phyloP scores from a whole-genome alignment of 2,113 vertebrate species.

The Columba livia region DNA sequence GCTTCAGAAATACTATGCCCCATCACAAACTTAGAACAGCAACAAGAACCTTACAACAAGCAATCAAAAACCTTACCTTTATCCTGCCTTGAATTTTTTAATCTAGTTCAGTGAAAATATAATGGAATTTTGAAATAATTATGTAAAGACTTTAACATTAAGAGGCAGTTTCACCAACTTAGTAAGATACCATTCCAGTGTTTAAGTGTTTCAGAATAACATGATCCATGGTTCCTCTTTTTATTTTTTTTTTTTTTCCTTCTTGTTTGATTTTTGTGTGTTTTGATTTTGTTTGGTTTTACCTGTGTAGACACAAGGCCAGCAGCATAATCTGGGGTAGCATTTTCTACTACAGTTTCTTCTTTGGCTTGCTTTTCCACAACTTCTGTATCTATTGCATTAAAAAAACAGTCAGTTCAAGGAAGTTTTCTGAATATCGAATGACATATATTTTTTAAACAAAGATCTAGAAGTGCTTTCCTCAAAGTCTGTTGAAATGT shows the following conservation, averaged over 20 bases:
- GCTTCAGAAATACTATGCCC: background rate
- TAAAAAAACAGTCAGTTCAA: background rate
- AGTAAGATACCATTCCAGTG: background rate
- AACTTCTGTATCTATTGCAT: constrained; percentile 84
- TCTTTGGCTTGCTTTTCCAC: constrained; percentile 94
- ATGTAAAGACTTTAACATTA: background rate
- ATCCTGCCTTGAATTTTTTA: background rate
- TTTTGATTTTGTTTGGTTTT: background rate
- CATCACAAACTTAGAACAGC: background rate
- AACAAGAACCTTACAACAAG: too few relatives aligned
- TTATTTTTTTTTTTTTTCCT: too few relatives aligned
- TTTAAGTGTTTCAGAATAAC: background rate
- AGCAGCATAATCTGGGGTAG: constrained; percentile 96
- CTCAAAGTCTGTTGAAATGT: background rate
- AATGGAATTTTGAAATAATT: background rate
- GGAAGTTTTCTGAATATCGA: background rate
- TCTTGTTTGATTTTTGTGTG: background rate
- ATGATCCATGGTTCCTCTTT: background rate
- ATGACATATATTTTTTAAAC: background rate
- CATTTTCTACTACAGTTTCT: constrained; percentile 91
- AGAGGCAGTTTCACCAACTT: background rate
- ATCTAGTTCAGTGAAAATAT: background rate
- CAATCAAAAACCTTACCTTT: background rate
- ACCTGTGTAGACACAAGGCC: constrained; percentile 97
- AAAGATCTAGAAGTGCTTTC: background rate